These are phyloP conservation scores for Artibeus lituratus DNA, from an alignment of 2,797 vertebrate genomes.

Conservation along the genomic window DNA sequence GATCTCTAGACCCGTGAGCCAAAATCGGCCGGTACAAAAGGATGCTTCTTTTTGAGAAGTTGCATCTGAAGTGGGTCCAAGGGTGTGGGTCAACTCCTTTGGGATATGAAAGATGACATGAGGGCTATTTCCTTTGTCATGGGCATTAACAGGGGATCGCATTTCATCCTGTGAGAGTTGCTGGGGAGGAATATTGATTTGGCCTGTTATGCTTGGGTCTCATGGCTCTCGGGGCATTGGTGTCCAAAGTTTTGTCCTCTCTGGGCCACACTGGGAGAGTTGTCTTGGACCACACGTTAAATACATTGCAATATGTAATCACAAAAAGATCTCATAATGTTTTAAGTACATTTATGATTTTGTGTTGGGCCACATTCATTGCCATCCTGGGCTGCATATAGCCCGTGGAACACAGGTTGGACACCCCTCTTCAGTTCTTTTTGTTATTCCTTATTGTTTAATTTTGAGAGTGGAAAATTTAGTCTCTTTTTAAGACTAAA, in stretches of 20 bases:
- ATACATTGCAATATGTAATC: too few relatives aligned
- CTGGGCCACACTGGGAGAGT: too few relatives aligned
- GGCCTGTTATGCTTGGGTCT: not conserved
- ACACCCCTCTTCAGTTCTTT: not conserved
- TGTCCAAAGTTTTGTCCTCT: too few relatives aligned
- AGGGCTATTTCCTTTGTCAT: constrained; percentile 52
- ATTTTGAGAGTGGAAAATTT: not conserved
- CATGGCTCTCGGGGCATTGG: not conserved
- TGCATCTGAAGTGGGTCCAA: not conserved
- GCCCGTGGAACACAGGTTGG: too few relatives aligned
- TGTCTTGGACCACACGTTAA: too few relatives aligned
- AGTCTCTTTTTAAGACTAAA: constrained; percentile 25
- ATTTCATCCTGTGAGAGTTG: not conserved
- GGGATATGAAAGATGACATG: not conserved
- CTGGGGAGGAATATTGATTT: not conserved
- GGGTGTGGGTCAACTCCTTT: not conserved
- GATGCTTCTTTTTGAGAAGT: constrained; percentile 10
- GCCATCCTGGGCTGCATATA: too few relatives aligned
- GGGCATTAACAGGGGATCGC: not conserved
- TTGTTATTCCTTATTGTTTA: constrained; percentile 46
- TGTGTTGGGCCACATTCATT: too few relatives aligned
- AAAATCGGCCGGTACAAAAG: not conserved
- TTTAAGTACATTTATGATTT: too few relatives aligned
- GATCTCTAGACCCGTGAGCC: not conserved
- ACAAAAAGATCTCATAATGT: too few relatives aligned